These are phyloP conservation scores for honey bee (Apis mellifera) DNA, from an alignment of 1,140 invertebrate species.

Conservation along the genomic window Amel_HAv3.1 CM009937.2:10161501-10162000, in stretches of 20 bases:
- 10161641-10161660: too few species aligned
- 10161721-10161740: not conserved
- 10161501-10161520: too few species aligned
- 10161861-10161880: constrained; percentile 69
- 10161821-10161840: constrained; percentile 67
- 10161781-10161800: constrained; percentile 12
- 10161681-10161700: not conserved
- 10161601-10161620: too few species aligned
- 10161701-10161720: constrained; percentile 22
- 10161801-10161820: constrained; percentile 40
- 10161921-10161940: constrained; percentile 26
- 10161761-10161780: constrained; percentile 32
- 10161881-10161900: constrained; percentile 47
- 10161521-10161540: too few species aligned
- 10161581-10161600: too few species aligned
- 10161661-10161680: too few species aligned
- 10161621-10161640: too few species aligned
- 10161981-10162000: constrained; percentile 34
- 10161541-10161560: too few species aligned
- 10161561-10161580: too few species aligned
- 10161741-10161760: not conserved
- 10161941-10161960: constrained; percentile 50
- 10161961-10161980: constrained; percentile 55
- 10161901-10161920: constrained; percentile 39
- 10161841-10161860: constrained; percentile 73